Conservation (phyloP, 2,888 invertebrate genomes). For the Panopea generosa region DNA sequence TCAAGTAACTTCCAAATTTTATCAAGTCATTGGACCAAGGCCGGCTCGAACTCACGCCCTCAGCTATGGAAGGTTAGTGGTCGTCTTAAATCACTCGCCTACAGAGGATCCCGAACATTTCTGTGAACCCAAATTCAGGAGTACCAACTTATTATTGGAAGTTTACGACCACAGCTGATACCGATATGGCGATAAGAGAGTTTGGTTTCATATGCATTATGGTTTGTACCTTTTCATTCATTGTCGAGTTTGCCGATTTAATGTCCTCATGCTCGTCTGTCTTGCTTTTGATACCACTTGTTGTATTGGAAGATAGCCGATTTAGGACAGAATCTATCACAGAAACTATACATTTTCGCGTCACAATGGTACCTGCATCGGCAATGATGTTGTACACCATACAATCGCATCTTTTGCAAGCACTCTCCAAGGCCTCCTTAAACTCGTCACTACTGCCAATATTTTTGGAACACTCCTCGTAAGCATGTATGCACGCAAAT, state of each 20-base stretch:
- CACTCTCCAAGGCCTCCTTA: not conserved
- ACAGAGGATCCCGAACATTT: no score
- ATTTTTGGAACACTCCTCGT: not conserved
- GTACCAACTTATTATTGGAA: no score
- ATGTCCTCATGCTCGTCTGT: not conserved
- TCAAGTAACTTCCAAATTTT: no score
- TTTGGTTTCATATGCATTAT: not conserved
- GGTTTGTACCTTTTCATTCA: not conserved
- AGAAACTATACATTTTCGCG: not conserved
- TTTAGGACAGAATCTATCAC: no score
- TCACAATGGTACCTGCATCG: not conserved
- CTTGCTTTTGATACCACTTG: no score
- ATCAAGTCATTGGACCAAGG: no score
- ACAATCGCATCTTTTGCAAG: not conserved
- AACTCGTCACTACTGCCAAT: not conserved
- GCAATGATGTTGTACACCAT: not conserved
- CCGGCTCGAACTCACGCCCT: no score
- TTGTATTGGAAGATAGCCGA: no score
- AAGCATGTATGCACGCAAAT: not conserved
- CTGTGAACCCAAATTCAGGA: no score
- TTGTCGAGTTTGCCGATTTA: not conserved
- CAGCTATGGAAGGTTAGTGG: no score
- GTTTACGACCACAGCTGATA: no score
- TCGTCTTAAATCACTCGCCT: no score
- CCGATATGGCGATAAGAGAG: not conserved